Base-by-base conservation (phyloP, 2,113 vertebrate genomes). In the Capricornis sumatraensis region DNA sequence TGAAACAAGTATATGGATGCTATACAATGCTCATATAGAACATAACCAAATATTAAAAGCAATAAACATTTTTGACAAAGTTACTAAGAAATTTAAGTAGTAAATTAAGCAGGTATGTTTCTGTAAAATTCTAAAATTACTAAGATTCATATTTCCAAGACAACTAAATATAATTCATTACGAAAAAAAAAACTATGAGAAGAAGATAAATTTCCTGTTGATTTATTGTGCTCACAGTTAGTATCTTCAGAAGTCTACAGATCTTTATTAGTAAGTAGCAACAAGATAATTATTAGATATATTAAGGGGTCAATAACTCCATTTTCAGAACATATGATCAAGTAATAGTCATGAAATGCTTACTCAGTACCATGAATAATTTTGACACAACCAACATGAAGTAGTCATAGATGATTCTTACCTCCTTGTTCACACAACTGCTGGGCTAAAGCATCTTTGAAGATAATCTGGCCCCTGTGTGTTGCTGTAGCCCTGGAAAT, bases 401-500 rank as follows among this genome's bases (percentile, higher is more conserved):
- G 55, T 81, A 92, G 82, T 60, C 27, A 57, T 74, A 58, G 7
- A 27, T 58, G 64, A 47, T 2, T 92, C 99, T 99, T 98, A 99
- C 99, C 99, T 99, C 99, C 99, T 97, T 99, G 99, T 98, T 99
- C 99, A 98, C 99, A 99, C 88, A 99, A 98, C 97, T 99, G 99
- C 97, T 99, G 99, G 97, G 99, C 99, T 99, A 99, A 99, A 91
- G 99, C 99, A 98, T 99, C 99, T 99, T 99, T 99, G 99, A 99
- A 99, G 98, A 99, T 99, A 98, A 99, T 99, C 99, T 99, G 99
- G 98, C 99, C 99, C 95, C 99, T 99, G 71, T 99, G 99, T 88
- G 99, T 99, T 92, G 99, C 99, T 87, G 99, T 99, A 85, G 99
- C 99, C 99, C 99, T 99, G 98, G 89, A 98, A 98, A 98, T 30